Base-by-base conservation (phyloP, 2,113 vertebrate species). In the Apteryx mantelli region DNA sequence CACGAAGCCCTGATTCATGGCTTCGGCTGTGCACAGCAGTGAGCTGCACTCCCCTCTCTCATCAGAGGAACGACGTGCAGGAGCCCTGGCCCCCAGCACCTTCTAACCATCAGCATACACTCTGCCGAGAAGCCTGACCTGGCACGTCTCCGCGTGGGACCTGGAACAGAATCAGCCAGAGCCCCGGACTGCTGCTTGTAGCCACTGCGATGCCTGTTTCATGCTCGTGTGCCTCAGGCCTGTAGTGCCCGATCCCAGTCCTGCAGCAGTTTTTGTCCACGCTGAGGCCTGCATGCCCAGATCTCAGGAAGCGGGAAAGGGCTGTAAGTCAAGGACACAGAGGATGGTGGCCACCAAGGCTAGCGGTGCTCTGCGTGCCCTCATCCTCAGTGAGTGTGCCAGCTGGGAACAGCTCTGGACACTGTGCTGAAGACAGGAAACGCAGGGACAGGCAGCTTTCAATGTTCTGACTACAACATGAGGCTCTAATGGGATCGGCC, bases 51-150 rank as follows among this genome's bases (percentile, higher is more conserved):
- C 65, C 25, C 44, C 16, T 26, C 36, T n/a, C 44, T 30, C 24
- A 5, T 38, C 52, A 28, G 36, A 6, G 64, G 44, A 20, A 52
- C 0, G 2, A 30, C 0, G 1, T 10, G n/a, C 1, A 2, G 69
- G 42, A n/a, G 21, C 42, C 9, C 1, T 1, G 52, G 30, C 19
- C 24, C n/a, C 52, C 42, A 25, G 42, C 42, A 55, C 28, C 60
- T 30, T 22, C 83, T 13, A 26, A 55, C 52, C 40, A 7, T 9
- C 50, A 24, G 40, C 69, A n/a, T 5, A 0, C 0, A 1, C 36
- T 46, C 44, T 22, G 38, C 82, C 28, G 7, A 32, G 48, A 2
- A 2, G 11, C 40, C 50, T 22, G 9, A 19, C 46, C 75, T 7
- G 28, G 18, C 38, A 36, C 14, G 1, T 34, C 34, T 30, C 58